Conservation (phyloP, 2,113 vertebrate species). For the Mixornis gularis region DNA sequence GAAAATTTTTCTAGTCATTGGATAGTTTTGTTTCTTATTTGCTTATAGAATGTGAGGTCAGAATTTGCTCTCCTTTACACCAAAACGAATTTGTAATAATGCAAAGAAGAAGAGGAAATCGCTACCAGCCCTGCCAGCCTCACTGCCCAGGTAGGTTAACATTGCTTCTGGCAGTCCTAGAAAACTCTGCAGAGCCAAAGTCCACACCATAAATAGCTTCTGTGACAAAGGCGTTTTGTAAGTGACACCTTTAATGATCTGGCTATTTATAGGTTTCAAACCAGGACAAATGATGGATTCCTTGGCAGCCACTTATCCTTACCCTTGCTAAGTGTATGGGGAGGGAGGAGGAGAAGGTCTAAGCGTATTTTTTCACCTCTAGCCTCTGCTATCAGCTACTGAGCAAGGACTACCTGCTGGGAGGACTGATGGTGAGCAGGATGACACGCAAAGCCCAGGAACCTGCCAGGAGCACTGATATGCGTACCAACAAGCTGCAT, state of each 20-base stretch:
- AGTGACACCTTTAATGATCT: slow-evolving; percentile 18
- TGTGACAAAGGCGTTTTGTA: slow-evolving; percentile 22
- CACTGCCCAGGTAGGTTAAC: not conserved
- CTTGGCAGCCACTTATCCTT: not conserved
- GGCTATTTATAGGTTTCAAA: slow-evolving; percentile 23
- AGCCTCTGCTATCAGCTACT: not conserved
- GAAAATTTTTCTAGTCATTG: not conserved
- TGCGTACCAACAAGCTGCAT: accelerated
- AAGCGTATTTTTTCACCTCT: not conserved
- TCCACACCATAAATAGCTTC: not conserved
- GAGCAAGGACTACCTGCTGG: not conserved
- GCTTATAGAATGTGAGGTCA: not conserved
- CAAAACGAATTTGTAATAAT: not conserved
- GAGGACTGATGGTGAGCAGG: not conserved
- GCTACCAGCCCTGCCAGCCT: not conserved
- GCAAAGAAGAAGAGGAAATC: not conserved
- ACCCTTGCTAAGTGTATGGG: not conserved
- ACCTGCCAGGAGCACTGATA: not conserved
- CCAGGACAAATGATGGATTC: not conserved
- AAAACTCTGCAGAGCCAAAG: not conserved
- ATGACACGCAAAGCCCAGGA: not conserved
- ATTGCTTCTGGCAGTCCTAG: not conserved
- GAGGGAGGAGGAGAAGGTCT: not conserved
- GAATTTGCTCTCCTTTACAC: not conserved
- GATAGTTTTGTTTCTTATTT: not conserved